These are phyloP conservation scores for Tetranychus urticae DNA, from an alignment of 1,140 invertebrate species.

Conservation along the genomic window DNA sequence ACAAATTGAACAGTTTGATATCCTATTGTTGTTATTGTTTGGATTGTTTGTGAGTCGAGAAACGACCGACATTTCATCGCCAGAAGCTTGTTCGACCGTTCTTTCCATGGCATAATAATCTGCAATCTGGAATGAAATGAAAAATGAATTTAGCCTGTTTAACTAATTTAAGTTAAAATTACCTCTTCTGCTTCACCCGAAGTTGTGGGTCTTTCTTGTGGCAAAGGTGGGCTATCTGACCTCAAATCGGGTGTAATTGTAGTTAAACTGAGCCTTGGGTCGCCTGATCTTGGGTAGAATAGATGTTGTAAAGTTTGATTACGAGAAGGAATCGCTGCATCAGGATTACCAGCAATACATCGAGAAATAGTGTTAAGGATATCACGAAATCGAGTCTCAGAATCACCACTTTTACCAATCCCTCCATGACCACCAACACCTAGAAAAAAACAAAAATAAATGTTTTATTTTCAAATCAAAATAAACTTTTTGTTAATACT, in stretches of 20 bases:
- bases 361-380: conserved; percentile 17
- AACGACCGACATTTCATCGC: not conserved
- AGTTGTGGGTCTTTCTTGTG: not conserved
- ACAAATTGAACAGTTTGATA: conserved; percentile 1
- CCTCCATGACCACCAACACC: conserved; percentile 27
- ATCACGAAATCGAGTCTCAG: conserved; percentile 22
- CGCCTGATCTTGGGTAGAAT: not conserved
- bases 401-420: conserved; percentile 21
- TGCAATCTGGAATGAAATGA: too few species aligned
- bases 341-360: conserved; percentile 9
- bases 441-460: conserved; percentile 13
- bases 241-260: not conserved
- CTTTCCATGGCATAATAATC: not conserved
- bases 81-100: not conserved
- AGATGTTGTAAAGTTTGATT: not conserved
- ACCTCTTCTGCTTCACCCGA: not conserved
- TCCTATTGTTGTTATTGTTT: not conserved
- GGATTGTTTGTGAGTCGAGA: not conserved
- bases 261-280: not conserved
- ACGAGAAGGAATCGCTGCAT: conserved; percentile 5
- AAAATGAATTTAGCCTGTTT: not conserved
- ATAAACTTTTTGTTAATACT: conserved; percentile 8
- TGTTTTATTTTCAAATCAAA: conserved; percentile 6
- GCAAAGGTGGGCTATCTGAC: not conserved
- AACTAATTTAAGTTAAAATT: not conserved